A percentile compares a stretch with the other conserved stretches of the same genome.
These are phyloP conservation scores for Irena cyanogastra DNA, from an alignment of 2,113 vertebrate species.

Conservation along the genomic window DNA sequence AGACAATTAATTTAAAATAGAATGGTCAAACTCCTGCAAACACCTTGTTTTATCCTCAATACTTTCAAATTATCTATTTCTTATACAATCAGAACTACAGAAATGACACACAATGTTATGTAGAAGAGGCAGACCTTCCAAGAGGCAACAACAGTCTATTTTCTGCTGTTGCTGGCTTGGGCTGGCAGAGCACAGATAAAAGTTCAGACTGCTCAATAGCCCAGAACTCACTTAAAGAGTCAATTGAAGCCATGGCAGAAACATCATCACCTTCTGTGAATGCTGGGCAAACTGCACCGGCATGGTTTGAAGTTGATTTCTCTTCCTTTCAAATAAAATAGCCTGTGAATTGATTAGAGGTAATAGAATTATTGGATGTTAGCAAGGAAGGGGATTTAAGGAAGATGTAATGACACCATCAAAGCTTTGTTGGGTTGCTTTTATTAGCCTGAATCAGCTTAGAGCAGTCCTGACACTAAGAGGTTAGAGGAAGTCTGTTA, in stretches of 20 bases:
- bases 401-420: conserved; percentile 64
- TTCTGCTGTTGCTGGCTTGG: not conserved
- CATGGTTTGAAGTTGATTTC: not conserved
- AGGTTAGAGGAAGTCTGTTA: conserved; percentile 67
- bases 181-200: not conserved
- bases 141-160: not conserved
- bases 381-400: conserved; percentile 59
- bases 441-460: conserved; percentile 65
- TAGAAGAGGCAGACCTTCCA: not conserved
- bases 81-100: not conserved
- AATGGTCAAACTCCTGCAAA: not conserved
- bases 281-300: not conserved
- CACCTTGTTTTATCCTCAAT: not conserved
- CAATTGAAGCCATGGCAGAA: conserved; percentile 29
- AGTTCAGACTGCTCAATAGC: not conserved
- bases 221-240: conserved; percentile 6
- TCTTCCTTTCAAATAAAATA: conserved; percentile 53
- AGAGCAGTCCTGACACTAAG: conserved; percentile 57
- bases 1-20: not conserved
- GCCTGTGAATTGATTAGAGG: conserved; percentile 52
- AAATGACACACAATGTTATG: not conserved
- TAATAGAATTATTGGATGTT: conserved; percentile 54
- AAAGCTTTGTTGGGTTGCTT: conserved; percentile 71
- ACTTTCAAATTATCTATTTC: not conserved
- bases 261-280: not conserved